Conservation (phyloP, 2,888 invertebrate genomes). For the Clostera curtula region DNA sequence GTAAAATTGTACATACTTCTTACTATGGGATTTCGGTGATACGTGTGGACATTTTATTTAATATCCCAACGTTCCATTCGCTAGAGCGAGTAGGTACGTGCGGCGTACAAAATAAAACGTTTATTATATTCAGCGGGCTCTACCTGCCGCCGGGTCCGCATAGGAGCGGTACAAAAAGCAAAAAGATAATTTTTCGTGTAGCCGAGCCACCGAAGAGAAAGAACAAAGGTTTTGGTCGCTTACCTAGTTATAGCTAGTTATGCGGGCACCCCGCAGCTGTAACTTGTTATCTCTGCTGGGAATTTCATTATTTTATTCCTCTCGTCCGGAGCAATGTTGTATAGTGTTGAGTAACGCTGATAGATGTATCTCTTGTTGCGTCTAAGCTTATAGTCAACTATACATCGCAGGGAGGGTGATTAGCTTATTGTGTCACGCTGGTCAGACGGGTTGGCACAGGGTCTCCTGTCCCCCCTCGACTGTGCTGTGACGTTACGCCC, state of each 20-base stretch:
- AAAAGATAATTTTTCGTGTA: slow-evolving; percentile 68
- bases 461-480: too few relatives aligned
- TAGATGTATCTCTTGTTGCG: slow-evolving; percentile 30
- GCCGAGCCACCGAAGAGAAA: slow-evolving; percentile 51
- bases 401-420: too few relatives aligned
- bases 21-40: too few relatives aligned
- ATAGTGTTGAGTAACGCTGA: slow-evolving; percentile 38
- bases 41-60: too few relatives aligned
- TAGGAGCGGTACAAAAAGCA: slow-evolving; percentile 59
- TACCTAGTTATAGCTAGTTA: slow-evolving; percentile 66
- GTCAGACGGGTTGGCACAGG: too few relatives aligned
- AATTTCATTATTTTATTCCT: slow-evolving; percentile 51
- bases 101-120: slow-evolving; percentile 34
- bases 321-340: slow-evolving; percentile 35
- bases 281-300: slow-evolving; percentile 60
- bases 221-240: slow-evolving; percentile 64
- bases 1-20: too few relatives aligned
- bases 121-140: slow-evolving; percentile 54
- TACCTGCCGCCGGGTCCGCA: slow-evolving; percentile 57
- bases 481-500: too few relatives aligned
- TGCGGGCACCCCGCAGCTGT: slow-evolving; percentile 59
- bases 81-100: too few relatives aligned
- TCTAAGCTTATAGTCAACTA: too few relatives aligned
- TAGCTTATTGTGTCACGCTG: too few relatives aligned
- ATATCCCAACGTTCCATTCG: too few relatives aligned